Evolutionary conservation across 1,140 invertebrate species (phyloP).

Genomic region (Campoletis sonorensis): DNA sequence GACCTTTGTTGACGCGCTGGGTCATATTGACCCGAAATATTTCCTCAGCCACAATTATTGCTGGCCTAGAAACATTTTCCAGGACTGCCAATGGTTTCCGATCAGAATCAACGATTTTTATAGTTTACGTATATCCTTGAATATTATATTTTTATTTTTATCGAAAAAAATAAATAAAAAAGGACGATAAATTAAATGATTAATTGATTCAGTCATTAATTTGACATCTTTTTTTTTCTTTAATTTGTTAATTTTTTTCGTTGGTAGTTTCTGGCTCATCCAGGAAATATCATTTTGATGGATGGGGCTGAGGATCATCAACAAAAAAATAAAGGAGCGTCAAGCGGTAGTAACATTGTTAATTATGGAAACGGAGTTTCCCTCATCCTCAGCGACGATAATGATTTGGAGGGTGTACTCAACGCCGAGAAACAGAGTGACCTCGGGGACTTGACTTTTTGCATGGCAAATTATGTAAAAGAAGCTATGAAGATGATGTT

Average conservation of each 20-base stretch:
- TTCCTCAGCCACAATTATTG: too few relatives aligned
- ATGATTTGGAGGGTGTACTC: conserved; percentile 62
- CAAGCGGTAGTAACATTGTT: conserved; percentile 52
- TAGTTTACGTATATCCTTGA: too few relatives aligned
- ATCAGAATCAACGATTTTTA: too few relatives aligned
- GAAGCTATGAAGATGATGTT: conserved; percentile 93
- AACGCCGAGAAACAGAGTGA: conserved; percentile 76
- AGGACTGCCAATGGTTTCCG: too few relatives aligned
- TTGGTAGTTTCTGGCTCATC: conserved; percentile 14
- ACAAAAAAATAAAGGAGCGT: conserved; percentile 55
- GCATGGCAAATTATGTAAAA: conserved; percentile 89
- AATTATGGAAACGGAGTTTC: conserved; percentile 54
- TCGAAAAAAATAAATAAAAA: too few relatives aligned
- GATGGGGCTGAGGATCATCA: conserved; percentile 69
- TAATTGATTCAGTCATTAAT: neutral
- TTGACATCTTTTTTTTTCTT: too few relatives aligned
- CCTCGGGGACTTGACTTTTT: conserved; percentile 90
- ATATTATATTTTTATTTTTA: too few relatives aligned
- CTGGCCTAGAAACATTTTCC: too few relatives aligned
- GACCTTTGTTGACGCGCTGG: too few relatives aligned
- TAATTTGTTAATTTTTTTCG: neutral
- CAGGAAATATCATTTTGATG: conserved; percentile 64
- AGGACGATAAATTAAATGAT: neutral
- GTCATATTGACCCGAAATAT: too few relatives aligned
- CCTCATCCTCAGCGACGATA: conserved; percentile 58